Evolutionary conservation across 2,888 invertebrate genomes (phyloP).

Genomic region (Dorcus parallelipipedus): DNA sequence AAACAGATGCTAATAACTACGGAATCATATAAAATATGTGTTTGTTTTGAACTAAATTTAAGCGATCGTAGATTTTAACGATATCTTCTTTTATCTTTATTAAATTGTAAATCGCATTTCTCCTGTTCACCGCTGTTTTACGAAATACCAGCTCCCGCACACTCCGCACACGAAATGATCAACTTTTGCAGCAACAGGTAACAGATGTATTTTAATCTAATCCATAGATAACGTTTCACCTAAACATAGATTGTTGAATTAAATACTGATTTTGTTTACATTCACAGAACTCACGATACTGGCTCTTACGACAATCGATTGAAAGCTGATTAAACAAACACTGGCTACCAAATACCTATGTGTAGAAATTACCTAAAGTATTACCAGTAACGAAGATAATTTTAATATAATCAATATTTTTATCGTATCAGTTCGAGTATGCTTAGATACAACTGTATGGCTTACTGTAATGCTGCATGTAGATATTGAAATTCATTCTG

Average conservation of each 20-base stretch:
- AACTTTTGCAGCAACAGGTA: background rate
- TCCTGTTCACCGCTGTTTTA: background rate
- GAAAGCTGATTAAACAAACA: background rate
- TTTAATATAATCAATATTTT: background rate
- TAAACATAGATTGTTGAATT: slow-evolving; percentile 17
- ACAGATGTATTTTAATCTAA: slow-evolving; percentile 26
- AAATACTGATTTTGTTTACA: slow-evolving; percentile 20
- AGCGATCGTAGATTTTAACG: no score
- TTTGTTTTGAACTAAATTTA: no score
- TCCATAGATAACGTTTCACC: slow-evolving; percentile 24
- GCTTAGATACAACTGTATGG: background rate
- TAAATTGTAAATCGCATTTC: background rate
- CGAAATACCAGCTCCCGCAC: background rate
- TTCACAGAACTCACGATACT: background rate
- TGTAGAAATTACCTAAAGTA: background rate
- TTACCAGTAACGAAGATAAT: background rate
- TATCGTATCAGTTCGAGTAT: background rate
- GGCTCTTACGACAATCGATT: no score
- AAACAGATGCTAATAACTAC: no score
- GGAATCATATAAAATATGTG: no score
- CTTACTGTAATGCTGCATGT: no score
- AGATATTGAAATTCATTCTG: no score
- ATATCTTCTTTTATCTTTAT: no score
- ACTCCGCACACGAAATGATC: background rate
- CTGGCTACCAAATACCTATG: background rate